These are phyloP conservation scores for Pterocles gutturalis DNA, from an alignment of 2,113 vertebrate genomes.

Conservation along the genomic window DNA sequence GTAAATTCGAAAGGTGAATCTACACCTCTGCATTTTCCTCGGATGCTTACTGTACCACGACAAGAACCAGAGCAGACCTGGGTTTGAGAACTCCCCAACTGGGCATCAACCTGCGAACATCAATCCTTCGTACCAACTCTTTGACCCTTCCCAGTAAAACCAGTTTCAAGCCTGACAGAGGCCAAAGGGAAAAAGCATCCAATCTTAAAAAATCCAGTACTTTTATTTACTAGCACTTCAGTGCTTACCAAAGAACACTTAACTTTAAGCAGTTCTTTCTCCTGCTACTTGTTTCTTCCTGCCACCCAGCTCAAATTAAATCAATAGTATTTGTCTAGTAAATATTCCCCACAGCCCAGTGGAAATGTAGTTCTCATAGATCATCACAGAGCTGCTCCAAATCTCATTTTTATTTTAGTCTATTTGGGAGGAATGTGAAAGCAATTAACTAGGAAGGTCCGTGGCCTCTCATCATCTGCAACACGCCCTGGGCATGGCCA, in stretches of 20 bases:
- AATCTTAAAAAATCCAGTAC: neutral
- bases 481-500: neutral
- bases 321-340: neutral
- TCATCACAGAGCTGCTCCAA: neutral
- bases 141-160: neutral
- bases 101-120: neutral
- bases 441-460: neutral
- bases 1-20: neutral
- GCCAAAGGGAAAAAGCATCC: too few relatives aligned
- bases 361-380: neutral
- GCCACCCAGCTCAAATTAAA: neutral
- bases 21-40: neutral
- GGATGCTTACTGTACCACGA: accelerated
- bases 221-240: neutral
- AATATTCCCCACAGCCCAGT: neutral
- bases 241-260: neutral
- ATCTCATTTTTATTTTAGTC: neutral
- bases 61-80: neutral
- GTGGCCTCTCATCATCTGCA: neutral
- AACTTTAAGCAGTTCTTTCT: neutral
- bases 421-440: neutral
- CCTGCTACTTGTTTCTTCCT: neutral
- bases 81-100: too few relatives aligned
- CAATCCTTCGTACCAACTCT: neutral
- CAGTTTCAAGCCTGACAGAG: neutral